A percentile compares a stretch with the other conserved stretches of the same genome.
These are phyloP conservation scores for Pseudocheirus occidentalis DNA, from an alignment of 2,797 vertebrate species.

Conservation along the genomic window DNA sequence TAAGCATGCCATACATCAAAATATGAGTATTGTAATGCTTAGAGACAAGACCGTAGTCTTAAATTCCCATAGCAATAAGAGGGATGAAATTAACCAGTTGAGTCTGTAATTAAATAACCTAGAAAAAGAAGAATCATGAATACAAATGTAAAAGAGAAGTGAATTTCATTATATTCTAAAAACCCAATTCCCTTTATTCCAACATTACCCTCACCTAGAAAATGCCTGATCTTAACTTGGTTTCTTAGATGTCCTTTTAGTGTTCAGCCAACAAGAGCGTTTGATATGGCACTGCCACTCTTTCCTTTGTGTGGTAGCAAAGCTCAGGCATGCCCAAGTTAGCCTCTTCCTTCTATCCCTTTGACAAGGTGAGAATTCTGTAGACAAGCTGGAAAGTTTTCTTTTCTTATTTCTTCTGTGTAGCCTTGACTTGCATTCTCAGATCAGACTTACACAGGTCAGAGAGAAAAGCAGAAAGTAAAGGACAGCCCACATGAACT, in stretches of 20 bases:
- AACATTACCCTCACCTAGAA: neutral
- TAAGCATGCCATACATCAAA: neutral
- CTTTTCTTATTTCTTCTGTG: neutral
- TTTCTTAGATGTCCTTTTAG: neutral
- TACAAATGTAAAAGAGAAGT: neutral
- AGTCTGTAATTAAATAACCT: neutral
- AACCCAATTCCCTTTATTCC: neutral
- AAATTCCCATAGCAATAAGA: neutral
- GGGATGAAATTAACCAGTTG: neutral
- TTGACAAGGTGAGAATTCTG: neutral
- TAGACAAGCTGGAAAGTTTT: neutral
- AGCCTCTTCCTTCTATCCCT: neutral
- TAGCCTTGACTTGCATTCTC: neutral
- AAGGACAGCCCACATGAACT: neutral
- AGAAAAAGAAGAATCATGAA: neutral
- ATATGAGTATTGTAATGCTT: neutral
- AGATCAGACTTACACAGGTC: neutral
- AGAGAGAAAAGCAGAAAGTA: neutral
- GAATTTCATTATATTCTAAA: neutral
- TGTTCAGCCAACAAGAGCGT: neutral
- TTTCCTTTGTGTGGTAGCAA: neutral
- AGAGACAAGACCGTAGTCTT: neutral
- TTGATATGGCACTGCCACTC: neutral
- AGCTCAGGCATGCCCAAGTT: neutral
- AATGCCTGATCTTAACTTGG: neutral